A percentile compares a stretch with the other conserved stretches of the same genome.
Evolutionary conservation across 2,797 vertebrate species (phyloP).

Genomic region (Microchirus variegatus): DNA sequence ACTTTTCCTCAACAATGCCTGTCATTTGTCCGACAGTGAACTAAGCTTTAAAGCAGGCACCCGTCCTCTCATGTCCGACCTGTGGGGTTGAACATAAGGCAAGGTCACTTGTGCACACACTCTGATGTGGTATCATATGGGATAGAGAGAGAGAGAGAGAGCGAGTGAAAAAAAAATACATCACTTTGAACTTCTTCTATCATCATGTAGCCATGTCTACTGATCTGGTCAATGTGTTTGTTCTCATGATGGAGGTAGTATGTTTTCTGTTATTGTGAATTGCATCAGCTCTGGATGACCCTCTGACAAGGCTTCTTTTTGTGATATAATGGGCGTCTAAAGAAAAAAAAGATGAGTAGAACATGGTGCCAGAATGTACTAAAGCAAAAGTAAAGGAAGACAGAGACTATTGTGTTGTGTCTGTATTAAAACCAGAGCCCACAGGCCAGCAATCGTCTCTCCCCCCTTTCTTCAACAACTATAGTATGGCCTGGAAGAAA

Average conservation of each 20-base stretch:
- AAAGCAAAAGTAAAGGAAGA: slow-evolving; percentile 68
- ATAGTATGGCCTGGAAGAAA: slow-evolving; percentile 49
- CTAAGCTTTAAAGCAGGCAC: slow-evolving; percentile 63
- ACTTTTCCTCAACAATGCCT: slow-evolving; percentile 62
- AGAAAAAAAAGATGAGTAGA: slow-evolving; percentile 72
- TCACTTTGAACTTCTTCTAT: slow-evolving; percentile 73
- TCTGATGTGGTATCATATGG: slow-evolving; percentile 72
- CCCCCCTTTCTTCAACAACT: slow-evolving; percentile 54
- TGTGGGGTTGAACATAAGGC: slow-evolving; percentile 55
- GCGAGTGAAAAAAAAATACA: background rate
- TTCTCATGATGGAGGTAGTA: slow-evolving; percentile 63
- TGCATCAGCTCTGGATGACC: slow-evolving; percentile 78
- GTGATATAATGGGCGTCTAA: slow-evolving; percentile 75
- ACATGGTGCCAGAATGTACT: slow-evolving; percentile 61
- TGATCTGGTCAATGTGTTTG: slow-evolving; percentile 73
- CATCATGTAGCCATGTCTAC: slow-evolving; percentile 61
- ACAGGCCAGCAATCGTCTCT: slow-evolving; percentile 53
- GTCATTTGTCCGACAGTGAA: slow-evolving; percentile 72
- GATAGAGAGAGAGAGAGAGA: slow-evolving; percentile 15
- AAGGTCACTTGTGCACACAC: slow-evolving; percentile 59
- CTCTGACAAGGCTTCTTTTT: slow-evolving; percentile 71
- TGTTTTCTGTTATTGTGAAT: slow-evolving; percentile 82
- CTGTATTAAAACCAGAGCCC: slow-evolving; percentile 80
- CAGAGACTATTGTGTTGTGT: slow-evolving; percentile 72
- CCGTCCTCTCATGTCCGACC: slow-evolving; percentile 66